Conservation (phyloP, 2,888 invertebrate genomes). For the Auanema freiburgensis region DNA sequence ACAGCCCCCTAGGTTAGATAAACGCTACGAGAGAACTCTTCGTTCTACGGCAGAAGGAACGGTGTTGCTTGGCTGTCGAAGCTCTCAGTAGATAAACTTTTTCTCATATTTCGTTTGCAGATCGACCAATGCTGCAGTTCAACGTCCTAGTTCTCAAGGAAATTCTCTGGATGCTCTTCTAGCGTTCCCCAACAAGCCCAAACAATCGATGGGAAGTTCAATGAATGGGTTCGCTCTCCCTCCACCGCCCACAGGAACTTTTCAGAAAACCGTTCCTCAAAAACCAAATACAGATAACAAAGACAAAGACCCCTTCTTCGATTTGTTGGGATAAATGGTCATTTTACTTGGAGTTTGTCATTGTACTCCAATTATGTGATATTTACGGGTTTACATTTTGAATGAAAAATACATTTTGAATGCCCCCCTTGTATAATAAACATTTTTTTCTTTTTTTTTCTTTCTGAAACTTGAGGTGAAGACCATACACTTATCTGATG, state of each 20-base stretch:
- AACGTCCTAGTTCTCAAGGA: conserved; percentile 7
- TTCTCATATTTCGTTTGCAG: conserved; percentile 9
- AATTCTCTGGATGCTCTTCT: conserved; percentile 20
- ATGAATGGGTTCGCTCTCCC: not conserved
- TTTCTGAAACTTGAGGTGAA: too few species aligned
- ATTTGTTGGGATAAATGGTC: conserved; percentile 17
- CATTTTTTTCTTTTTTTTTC: too few species aligned
- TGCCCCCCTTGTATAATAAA: too few species aligned
- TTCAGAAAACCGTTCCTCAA: not conserved
- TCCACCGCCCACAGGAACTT: conserved; percentile 1
- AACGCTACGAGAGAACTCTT: not conserved
- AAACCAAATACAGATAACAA: conserved; percentile 1
- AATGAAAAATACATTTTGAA: too few species aligned
- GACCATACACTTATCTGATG: too few species aligned
- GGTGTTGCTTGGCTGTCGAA: not conserved
- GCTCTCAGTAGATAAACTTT: not conserved
- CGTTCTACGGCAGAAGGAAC: not conserved
- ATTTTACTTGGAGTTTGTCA: too few species aligned
- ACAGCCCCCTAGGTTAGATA: conserved; percentile 1
- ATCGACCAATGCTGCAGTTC: conserved; percentile 19
- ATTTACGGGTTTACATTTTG: too few species aligned
- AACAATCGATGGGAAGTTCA: conserved; percentile 16
- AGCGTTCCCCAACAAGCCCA: conserved; percentile 21
- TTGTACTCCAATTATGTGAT: too few species aligned
- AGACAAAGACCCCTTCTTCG: conserved; percentile 23